Conservation (phyloP, 1,140 invertebrate genomes). For the Hydropsyche tenuis region DNA sequence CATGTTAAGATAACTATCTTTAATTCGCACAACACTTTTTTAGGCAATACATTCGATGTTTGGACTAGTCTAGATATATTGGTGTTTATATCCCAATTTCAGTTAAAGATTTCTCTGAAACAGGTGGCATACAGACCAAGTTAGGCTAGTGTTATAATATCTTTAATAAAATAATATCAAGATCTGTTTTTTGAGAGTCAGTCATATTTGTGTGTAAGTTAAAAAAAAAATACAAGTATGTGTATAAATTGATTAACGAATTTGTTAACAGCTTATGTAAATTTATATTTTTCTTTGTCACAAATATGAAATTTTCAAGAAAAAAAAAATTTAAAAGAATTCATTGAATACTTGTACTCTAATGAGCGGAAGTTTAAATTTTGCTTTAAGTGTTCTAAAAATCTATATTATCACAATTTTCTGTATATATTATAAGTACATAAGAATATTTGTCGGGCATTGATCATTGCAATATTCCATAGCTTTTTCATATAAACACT, state of each 20-base stretch:
- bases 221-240: slow-evolving; percentile 6
- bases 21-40: slow-evolving; percentile 30
- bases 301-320: slow-evolving; percentile 28
- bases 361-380: slow-evolving; percentile 35
- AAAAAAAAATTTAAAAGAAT: slow-evolving; percentile 15
- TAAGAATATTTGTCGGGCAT: slow-evolving; percentile 32
- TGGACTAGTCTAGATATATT: slow-evolving; percentile 33
- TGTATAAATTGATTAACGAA: slow-evolving; percentile 16
- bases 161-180: slow-evolving; percentile 14
- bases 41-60: slow-evolving; percentile 36
- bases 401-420: slow-evolving; percentile 34
- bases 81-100: slow-evolving; percentile 12
- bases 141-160: slow-evolving; percentile 32
- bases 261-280: slow-evolving; percentile 14
- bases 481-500: slow-evolving; percentile 16
- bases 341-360: slow-evolving; percentile 22
- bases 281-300: slow-evolving; percentile 34
- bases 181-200: slow-evolving; percentile 12
- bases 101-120: slow-evolving; percentile 32
- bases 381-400: slow-evolving; percentile 45
- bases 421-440: slow-evolving; percentile 36
- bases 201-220: slow-evolving; percentile 38
- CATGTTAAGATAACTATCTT: slow-evolving; percentile 9
- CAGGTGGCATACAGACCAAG: slow-evolving; percentile 41
- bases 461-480: slow-evolving; percentile 34